A percentile compares a stretch with the other conserved stretches of the same genome.
Evolutionary conservation across 1,140 invertebrate species (phyloP).

Genomic region (Drosophila ambigua): DNA sequence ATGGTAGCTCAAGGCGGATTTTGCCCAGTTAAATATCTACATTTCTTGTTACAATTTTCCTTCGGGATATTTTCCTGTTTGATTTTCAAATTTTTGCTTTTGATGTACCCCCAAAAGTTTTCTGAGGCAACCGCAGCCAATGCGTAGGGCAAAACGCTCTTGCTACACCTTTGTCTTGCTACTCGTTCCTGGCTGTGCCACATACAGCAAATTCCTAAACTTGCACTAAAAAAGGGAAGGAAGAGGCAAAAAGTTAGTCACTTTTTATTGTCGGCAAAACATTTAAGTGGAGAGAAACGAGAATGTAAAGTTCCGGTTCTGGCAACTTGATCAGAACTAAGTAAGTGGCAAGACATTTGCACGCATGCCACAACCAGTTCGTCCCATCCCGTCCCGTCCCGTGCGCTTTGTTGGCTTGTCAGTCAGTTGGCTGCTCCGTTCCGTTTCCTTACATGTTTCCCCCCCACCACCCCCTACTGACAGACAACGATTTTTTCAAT

Average conservation of each 20-base stretch:
- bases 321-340: slow-evolving; percentile 69
- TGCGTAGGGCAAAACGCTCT: slow-evolving; percentile 7
- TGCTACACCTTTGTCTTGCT: slow-evolving; percentile 25
- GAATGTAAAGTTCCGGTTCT: slow-evolving; percentile 59
- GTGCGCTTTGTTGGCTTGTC: slow-evolving; percentile 36
- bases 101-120: too few relatives aligned
- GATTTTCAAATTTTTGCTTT: too few relatives aligned
- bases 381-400: slow-evolving; percentile 6
- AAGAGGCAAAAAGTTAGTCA: slow-evolving; percentile 50
- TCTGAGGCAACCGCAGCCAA: slow-evolving; percentile 13
- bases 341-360: slow-evolving; percentile 73
- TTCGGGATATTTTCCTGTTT: too few relatives aligned
- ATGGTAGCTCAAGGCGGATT: too few relatives aligned
- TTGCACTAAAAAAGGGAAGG: neutral
- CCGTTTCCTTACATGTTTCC: too few relatives aligned
- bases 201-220: slow-evolving; percentile 40
- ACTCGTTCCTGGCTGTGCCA: neutral
- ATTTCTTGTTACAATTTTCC: too few relatives aligned
- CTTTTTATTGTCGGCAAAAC: slow-evolving; percentile 69
- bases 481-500: slow-evolving; percentile 48
- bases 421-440: slow-evolving; percentile 13
- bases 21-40: too few relatives aligned
- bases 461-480: neutral
- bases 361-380: slow-evolving; percentile 62
- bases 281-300: slow-evolving; percentile 65